phyloP scores from a whole-genome alignment of 2,113 vertebrate genomes.

The Myiagra hebetior region DNA sequence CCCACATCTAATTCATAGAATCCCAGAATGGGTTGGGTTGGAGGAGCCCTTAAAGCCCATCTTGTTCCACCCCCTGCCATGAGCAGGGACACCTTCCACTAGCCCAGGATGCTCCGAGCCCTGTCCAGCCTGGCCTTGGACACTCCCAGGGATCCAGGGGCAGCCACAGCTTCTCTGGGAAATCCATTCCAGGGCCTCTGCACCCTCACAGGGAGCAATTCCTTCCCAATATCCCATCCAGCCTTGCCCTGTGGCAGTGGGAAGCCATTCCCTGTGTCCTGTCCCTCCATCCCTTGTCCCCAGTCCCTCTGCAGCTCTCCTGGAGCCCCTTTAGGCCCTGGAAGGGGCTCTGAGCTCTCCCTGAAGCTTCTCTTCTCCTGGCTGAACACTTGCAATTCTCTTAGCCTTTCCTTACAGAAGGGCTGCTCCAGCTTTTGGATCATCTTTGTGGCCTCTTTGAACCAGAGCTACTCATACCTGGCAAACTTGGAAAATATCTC shows the following conservation, averaged over 20 bases:
- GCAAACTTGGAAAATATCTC: neutral
- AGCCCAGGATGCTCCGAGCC: fast-evolving
- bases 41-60: neutral
- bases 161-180: neutral
- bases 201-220: neutral
- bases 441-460: neutral
- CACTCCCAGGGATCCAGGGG: neutral
- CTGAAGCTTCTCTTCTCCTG: neutral
- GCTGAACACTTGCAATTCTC: neutral
- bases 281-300: neutral
- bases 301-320: neutral
- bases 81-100: neutral
- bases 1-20: neutral
- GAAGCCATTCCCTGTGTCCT: neutral
- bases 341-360: fast-evolving
- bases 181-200: neutral
- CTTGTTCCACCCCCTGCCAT: fast-evolving
- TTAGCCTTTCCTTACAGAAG: neutral
- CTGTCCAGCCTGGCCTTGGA: fast-evolving
- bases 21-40: neutral
- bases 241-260: neutral
- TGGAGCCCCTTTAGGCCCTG: neutral
- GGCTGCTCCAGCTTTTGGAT: neutral
- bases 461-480: neutral
- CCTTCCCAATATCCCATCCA: neutral